These are phyloP conservation scores for Heliothis peltigera DNA, from an alignment of 2,888 invertebrate species.

Conservation along the genomic window DNA sequence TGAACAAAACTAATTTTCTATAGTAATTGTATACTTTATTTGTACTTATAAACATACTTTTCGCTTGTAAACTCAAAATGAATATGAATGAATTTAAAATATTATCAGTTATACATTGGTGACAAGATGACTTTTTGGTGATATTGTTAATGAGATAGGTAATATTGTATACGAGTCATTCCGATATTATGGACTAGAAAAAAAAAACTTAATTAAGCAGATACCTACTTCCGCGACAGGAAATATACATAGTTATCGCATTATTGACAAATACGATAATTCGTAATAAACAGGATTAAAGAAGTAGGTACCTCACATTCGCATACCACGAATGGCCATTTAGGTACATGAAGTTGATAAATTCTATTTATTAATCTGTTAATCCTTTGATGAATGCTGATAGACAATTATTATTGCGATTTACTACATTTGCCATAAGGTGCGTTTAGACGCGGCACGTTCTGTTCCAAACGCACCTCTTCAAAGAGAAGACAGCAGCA, in stretches of 20 bases:
- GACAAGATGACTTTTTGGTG: too few relatives aligned
- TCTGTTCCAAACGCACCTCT: too few relatives aligned
- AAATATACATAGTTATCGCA: conserved; percentile 5
- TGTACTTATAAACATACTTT: not conserved
- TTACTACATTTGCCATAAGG: conserved; percentile 3
- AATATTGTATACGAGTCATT: too few relatives aligned
- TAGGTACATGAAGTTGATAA: not conserved
- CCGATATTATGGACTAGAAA: too few relatives aligned
- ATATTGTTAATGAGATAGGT: too few relatives aligned
- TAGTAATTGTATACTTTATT: conserved; percentile 43
- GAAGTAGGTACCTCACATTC: too few relatives aligned
- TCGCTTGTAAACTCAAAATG: not conserved
- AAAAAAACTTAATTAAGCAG: not conserved
- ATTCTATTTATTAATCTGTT: not conserved
- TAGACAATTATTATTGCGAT: not conserved
- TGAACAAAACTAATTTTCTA: conserved; percentile 40
- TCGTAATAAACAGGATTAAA: conserved; percentile 12
- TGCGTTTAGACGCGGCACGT: not conserved
- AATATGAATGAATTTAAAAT: conserved; percentile 2
- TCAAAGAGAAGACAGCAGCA: too few relatives aligned
- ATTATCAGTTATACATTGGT: too few relatives aligned
- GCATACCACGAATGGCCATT: not conserved
- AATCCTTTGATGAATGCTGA: not conserved
- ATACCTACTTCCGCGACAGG: conserved; percentile 1
- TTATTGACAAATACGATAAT: conserved; percentile 10